phyloP scores from a whole-genome alignment of 2,113 vertebrate species.

The Emydocephalus ijimae region DNA sequence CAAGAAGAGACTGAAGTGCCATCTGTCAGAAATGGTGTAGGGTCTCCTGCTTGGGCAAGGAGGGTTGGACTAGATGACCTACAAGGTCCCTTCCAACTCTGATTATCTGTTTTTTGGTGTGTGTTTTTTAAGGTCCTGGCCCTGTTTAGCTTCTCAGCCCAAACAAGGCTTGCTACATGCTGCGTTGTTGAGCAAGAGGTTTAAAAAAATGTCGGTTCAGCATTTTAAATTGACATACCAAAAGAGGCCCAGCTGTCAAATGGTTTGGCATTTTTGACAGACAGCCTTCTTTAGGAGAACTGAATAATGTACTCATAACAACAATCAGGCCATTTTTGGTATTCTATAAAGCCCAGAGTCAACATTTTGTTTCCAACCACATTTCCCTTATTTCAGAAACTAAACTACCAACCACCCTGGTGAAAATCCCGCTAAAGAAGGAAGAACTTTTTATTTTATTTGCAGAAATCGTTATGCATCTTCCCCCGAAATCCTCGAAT shows the following conservation, averaged over 20 bases:
- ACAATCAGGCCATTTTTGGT: neutral
- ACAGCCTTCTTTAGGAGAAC: neutral
- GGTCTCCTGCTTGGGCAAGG: too few relatives aligned
- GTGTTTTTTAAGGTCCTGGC: too few relatives aligned
- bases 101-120: too few relatives aligned
- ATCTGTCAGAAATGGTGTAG: too few relatives aligned
- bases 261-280: neutral
- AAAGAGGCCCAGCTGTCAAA: neutral
- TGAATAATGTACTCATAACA: neutral
- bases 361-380: neutral
- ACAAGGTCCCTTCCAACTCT: too few relatives aligned
- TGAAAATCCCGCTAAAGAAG: neutral
- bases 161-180: neutral
- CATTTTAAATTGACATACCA: neutral
- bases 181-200: neutral
- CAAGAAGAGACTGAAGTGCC: too few relatives aligned
- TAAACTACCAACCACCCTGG: accelerated
- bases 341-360: neutral
- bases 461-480: too few relatives aligned
- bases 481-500: too few relatives aligned
- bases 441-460: neutral
- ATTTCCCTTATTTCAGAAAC: neutral
- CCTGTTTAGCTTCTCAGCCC: neutral
- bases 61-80: too few relatives aligned
- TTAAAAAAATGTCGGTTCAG: neutral